Evolutionary conservation across 2,113 vertebrate genomes (phyloP), one percentile per base, ranked within the genome.

Genomic region (Leucoraja erinaceus): DNA sequence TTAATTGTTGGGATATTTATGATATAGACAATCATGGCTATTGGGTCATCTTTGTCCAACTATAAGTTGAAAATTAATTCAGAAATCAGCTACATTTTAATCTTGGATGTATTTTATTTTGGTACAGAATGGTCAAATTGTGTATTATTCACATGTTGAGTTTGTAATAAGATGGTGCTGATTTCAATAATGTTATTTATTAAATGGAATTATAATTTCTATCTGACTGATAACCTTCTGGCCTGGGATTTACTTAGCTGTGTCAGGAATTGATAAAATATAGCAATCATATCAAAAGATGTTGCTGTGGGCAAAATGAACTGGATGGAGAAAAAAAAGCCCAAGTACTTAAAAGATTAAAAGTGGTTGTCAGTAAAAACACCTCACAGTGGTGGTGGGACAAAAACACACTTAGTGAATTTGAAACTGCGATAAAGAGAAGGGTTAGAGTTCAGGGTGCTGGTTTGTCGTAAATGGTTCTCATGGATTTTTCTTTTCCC

Each of bases 361-460:
- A 97, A 97, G 96, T 98, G 97, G 96, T 97, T 98, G 97, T 98
- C 98, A 98, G 96, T 97, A 96, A 97, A 96, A 96, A 97, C 97
- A 95, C 97, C 98, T 98, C 97, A 97, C 95, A 94, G 59, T 83
- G 93, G 96, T 96, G 96, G 97, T 96, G 96, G 94, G 94, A 97
- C 98, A 98, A 97, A 98, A 98, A 97, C 97, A 95, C 97, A 95
- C 97, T 99, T 98, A 98, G 97, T 97, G 97, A 95, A 96, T 97
- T 94, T 97, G 97, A 96, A 97, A 96, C 94, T 93, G 93, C 94
- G 95, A 98, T 97, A 98, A 99, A 98, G 96, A 96, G 96, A 94
- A 94, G 94, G 97, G 98, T 98, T 97, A 97, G 95, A 95, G 98
- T 97, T 99, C 97, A 97, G 94, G 93, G 95, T 95, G 96, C 96